Evolutionary conservation across 2,888 invertebrate genomes (phyloP), one percentile per base, ranked within the genome.

Genomic region (Polydrusus cervinus): DNA sequence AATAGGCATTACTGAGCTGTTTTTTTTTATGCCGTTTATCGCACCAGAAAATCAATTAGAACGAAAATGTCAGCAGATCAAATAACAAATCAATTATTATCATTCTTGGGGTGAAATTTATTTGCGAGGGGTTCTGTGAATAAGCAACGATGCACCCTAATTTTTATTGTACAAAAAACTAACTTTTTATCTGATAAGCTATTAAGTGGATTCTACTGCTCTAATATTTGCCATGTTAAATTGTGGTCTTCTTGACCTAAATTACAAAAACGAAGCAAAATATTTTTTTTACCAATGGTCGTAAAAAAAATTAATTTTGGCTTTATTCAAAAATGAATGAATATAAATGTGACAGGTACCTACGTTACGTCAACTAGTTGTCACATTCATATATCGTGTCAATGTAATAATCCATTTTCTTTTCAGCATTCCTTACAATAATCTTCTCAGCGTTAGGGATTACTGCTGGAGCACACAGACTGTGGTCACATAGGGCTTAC

Each of bases 401-500:
- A n/a, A n/a, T n/a, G n/a, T n/a, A n/a, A n/a, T n/a, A n/a, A n/a
- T n/a, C n/a, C n/a, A 25, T 1, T 25, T 25, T 25, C 3, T 71
- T 88, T 89, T 64, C 85, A 92, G 92, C 90, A 74, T 87, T 90
- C 75, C 83, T 88, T 30, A 90, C 91, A 74, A 90, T 94, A 82
- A 92, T 92, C 87, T 89, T 90, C n/a, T 92, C 94, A n/a, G 94
- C 93, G 18, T 92, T 94, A 83, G 95, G 95, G 11, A 94, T 95
- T 78, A 95, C 95, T 13, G 95, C 94, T 7, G 95, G 95, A 62
- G 95, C 92, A 0, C 95, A 95, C 84, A 89, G 95, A 74, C 88
- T 95, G 75, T 95, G 95, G 95, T 94, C 94, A 0, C 95, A 95
- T 83, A 89, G 93, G 79, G 92, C 94, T 0, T 95, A 94, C 86